Base-by-base conservation (phyloP, 2,113 vertebrate genomes). In the Rhinoptilus africanus region DNA sequence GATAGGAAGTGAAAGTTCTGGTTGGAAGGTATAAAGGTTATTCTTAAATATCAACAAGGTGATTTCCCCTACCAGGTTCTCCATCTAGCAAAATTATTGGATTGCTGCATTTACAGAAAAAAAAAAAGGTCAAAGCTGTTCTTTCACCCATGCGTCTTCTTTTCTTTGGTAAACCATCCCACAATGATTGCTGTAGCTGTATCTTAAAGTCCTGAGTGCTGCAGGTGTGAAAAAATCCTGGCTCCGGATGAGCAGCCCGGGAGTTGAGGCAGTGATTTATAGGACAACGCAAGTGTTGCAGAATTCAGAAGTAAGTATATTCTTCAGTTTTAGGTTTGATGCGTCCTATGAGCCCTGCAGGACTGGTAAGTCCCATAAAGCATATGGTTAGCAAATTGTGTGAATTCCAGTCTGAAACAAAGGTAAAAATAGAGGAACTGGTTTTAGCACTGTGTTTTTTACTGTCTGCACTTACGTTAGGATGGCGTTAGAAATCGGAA, bases 371-470 rank as follows among this genome's bases (percentile, higher is more conserved):
- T 71, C 62, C 77, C 1, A 0, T 88, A 95, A 95, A 95, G 74
- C 74, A 76, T 85, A 57, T 82, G 63, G 81, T 91, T 94, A 92
- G 63, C 54, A 89, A 96, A 86, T 77, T 62, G 89, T 81, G n/a
- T 0, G 0, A 92, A 73, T 85, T 95, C 87, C 66, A 82, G 48
- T 53, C 88, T 91, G 73, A 96, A 93, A 77, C 26, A 81, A 91
- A 85, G 45, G 69, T 82, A 73, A 87, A 94, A 97, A 69, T 39
- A 92, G 62, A 89, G 63, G 80, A 89, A 77, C 62, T 88, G 71
- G 51, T 13, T 93, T 93, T 83, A 89, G 69, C 62, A 64, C 67
- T 43, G 69, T 41, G 32, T 3, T 76, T 94, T 95, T 89, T 90
- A 89, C 60, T 84, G 77, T 54, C 28, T 63, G 59, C 3, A 1